Evolutionary conservation across 2,797 vertebrate species (phyloP).

Genomic region (Characodon lateralis): DNA sequence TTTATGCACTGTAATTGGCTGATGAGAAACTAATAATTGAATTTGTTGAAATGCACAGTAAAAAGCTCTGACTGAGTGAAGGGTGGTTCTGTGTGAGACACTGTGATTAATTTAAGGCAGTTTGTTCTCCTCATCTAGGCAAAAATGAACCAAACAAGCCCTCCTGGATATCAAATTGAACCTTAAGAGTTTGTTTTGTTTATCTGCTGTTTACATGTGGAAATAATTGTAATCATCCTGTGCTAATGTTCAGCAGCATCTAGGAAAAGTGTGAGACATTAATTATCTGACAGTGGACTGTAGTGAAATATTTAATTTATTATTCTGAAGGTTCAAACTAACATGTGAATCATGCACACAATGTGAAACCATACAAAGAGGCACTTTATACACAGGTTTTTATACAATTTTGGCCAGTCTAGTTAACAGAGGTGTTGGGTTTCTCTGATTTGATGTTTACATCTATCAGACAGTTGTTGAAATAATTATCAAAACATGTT

Average conservation of each 20-base stretch:
- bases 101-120: constrained; percentile 18
- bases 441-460: neutral
- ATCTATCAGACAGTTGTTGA: neutral
- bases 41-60: constrained; percentile 54
- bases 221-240: constrained; percentile 21
- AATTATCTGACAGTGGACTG: neutral
- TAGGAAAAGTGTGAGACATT: constrained; percentile 5
- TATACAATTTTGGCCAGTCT: neutral
- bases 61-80: constrained; percentile 30
- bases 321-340: neutral
- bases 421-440: neutral
- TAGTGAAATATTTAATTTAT: neutral
- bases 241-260: constrained; percentile 18
- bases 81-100: constrained; percentile 16
- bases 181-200: constrained; percentile 24
- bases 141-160: constrained; percentile 20
- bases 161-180: constrained; percentile 28
- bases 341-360: neutral
- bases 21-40: constrained; percentile 72
- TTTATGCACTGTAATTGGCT: constrained; percentile 55
- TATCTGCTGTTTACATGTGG: neutral
- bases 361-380: neutral
- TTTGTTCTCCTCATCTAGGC: constrained; percentile 11
- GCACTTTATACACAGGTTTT: neutral
- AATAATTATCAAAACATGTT: neutral